Percentiles rank a stretch among this genome's conserved stretches.
Evolutionary conservation across 2,888 invertebrate genomes (phyloP).

Genomic region (Chironomus riparius): DNA sequence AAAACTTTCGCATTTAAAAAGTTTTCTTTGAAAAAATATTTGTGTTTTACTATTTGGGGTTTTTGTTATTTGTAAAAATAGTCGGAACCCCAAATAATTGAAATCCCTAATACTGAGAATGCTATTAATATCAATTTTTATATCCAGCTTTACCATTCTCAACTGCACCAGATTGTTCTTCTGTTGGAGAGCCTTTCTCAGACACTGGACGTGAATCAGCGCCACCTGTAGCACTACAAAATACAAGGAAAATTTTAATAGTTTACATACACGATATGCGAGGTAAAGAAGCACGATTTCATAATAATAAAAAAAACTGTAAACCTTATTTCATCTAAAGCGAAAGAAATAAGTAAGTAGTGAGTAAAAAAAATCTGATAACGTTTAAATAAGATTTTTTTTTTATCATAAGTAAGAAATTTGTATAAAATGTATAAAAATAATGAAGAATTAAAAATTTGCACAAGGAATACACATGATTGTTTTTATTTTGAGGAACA

Average conservation of each 20-base stretch:
- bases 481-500: too few relatives aligned
- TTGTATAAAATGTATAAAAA: not conserved
- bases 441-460: too few relatives aligned
- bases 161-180: slow-evolving; percentile 70
- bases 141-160: slow-evolving; percentile 55
- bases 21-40: too few relatives aligned
- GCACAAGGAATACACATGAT: too few relatives aligned
- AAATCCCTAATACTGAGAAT: too few relatives aligned
- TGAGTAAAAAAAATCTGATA: not conserved
- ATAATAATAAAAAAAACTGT: not conserved
- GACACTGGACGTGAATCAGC: slow-evolving; percentile 81
- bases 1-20: too few relatives aligned
- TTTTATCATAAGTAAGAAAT: not conserved
- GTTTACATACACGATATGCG: not conserved
- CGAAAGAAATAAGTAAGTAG: not conserved
- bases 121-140: slow-evolving; percentile 30
- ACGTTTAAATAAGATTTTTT: not conserved
- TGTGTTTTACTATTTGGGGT: too few relatives aligned
- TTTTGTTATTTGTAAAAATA: too few relatives aligned
- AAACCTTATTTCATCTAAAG: not conserved
- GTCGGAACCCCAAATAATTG: too few relatives aligned
- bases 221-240: slow-evolving; percentile 73
- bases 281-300: not conserved
- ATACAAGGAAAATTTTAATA: not conserved
- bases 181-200: slow-evolving; percentile 66